Conservation (phyloP, 2,888 invertebrate species). For the Lordiphosa andalusiaca region DNA sequence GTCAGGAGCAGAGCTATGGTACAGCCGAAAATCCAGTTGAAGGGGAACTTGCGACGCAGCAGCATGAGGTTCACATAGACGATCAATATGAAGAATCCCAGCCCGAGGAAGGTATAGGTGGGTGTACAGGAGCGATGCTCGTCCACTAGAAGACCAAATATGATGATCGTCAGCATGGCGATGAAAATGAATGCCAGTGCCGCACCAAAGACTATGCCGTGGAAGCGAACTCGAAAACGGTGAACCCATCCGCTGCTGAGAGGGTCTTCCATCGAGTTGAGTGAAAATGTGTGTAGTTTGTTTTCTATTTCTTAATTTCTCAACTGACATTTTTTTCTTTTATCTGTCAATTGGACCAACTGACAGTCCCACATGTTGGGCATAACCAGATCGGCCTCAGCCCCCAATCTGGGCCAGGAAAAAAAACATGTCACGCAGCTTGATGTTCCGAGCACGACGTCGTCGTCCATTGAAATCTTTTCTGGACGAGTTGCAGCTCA, state of each 20-base stretch:
- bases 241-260: no score
- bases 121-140: background rate
- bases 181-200: constrained; percentile 20
- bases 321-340: constrained; percentile 4
- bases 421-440: background rate
- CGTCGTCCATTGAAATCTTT: background rate
- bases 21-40: constrained; percentile 43
- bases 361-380: constrained; percentile 9
- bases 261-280: no score
- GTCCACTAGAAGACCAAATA: background rate
- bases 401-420: constrained; percentile 1
- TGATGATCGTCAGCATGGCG: constrained; percentile 11
- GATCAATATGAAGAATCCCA: constrained; percentile 24
- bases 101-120: background rate
- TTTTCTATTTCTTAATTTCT: background rate
- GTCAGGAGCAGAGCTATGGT: constrained; percentile 26
- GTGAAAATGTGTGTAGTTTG: no score
- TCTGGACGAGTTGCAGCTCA: background rate
- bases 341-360: constrained; percentile 7
- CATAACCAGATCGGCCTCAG: constrained; percentile 5
- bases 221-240: no score
- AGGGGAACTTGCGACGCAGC: constrained; percentile 36
- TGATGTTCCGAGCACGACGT: background rate
- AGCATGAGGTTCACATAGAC: constrained; percentile 29
- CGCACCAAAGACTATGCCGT: constrained; percentile 19